Evolutionary conservation across 2,888 invertebrate genomes (phyloP), one percentile per base, ranked within the genome.

Genomic region (Caradrina kadenii): DNA sequence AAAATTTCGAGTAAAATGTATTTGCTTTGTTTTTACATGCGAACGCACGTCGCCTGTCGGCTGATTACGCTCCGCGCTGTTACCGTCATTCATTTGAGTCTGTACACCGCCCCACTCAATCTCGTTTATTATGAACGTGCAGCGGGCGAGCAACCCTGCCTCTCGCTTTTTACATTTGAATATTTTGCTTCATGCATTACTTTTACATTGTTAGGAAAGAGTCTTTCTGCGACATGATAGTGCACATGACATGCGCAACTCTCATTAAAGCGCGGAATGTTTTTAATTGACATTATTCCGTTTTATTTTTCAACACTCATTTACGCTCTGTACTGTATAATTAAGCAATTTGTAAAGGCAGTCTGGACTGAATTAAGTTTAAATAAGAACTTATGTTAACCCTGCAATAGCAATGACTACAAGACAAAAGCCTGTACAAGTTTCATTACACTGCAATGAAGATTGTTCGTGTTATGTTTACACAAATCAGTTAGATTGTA

Each of bases 121-220:
- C 93, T 94, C 92, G 92, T 94, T 94, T 92, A 94, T 95, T 94
- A 94, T 93, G 92, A 92, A 92, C 94, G 91, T 91, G 92, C 92
- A 92, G 82, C 90, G 87, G 86, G 87, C 89, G 81, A 83, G 81
- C 85, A 85, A 76, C 83, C 86, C 90, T 87, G 89, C 89, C 89
- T 88, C 91, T 88, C 88, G 88, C 87, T 91, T 93, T 93, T 93
- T 90, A 90, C 90, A 93, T 92, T 91, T 90, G 89, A 91, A 93
- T 93, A 92, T 93, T 93, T 91, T 84, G 88, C 87, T 89, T 76
- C 83, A 83, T 90, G 84, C 90, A 91, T 91, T 91, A 90, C 89
- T 89, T 91, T 91, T 89, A 91, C 87, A 89, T 89, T 90, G 88
- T 93, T 90, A 90, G 86, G 83, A 82, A 87, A 89, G 77, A 88